Evolutionary conservation across 2,888 invertebrate species (phyloP).

Genomic region (Incurvaria masculella): DNA sequence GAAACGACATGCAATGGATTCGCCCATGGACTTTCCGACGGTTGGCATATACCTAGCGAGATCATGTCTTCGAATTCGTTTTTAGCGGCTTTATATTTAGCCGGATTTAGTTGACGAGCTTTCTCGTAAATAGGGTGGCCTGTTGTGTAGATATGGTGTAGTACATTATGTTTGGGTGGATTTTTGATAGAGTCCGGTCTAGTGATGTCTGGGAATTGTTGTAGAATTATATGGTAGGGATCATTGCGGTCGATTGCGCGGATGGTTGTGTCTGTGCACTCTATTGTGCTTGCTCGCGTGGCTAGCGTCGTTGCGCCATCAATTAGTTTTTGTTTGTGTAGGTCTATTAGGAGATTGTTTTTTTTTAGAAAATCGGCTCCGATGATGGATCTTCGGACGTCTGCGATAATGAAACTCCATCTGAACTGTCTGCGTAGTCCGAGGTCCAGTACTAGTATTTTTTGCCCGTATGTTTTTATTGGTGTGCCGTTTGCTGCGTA

Average conservation of each 20-base stretch:
- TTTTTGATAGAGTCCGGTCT: background rate
- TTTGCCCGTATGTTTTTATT: constrained; percentile 12
- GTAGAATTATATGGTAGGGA: background rate
- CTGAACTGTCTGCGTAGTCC: constrained; percentile 5
- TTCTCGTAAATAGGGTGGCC: constrained; percentile 12
- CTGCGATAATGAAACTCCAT: constrained; percentile 10
- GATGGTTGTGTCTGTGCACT: background rate
- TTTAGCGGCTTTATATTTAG: constrained; percentile 5
- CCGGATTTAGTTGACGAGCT: constrained; percentile 10
- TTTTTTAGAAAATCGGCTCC: constrained; percentile 11
- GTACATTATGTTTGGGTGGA: constrained; percentile 2
- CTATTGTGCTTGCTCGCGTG: background rate
- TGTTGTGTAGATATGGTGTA: constrained; percentile 11
- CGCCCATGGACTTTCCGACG: constrained; percentile 21
- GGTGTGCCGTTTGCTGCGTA: constrained; percentile 13
- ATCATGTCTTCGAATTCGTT: background rate
- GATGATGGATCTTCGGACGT: constrained; percentile 10
- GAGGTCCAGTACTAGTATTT: constrained; percentile 8
- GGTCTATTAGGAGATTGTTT: constrained; percentile 9
- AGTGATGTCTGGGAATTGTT: background rate
- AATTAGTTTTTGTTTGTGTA: constrained; percentile 2
- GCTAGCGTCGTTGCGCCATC: constrained; percentile 4
- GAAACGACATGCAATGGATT: constrained; percentile 22
- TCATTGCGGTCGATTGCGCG: background rate
- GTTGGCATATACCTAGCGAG: background rate